Conservation (phyloP, 37 sponge, comb jelly and placozoan genomes). For the Chondrosia reniformis region DNA sequence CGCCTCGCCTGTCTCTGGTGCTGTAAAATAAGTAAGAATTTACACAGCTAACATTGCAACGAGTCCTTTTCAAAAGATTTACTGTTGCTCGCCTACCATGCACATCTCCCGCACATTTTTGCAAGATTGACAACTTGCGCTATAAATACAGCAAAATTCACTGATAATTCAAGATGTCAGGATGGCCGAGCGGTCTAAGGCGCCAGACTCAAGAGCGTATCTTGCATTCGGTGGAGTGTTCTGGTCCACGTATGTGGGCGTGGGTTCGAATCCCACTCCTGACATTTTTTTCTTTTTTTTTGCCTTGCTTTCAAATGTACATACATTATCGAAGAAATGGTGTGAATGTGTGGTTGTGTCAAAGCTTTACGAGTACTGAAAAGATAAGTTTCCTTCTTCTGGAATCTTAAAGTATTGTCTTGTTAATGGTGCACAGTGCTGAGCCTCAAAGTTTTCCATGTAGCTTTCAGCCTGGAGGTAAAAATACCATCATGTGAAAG, state of each 20-base stretch:
- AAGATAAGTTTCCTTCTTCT: not conserved
- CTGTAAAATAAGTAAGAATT: conserved; percentile 19
- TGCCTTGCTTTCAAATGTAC: too few relatives aligned
- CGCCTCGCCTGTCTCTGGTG: conserved; percentile 21
- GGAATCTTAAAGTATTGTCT: conserved; percentile 35
- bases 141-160: not conserved
- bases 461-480: conserved; percentile 55
- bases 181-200: conserved; percentile 99
- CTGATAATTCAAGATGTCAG: conserved; percentile 62
- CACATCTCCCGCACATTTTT: conserved; percentile 70
- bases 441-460: conserved; percentile 34
- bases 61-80: not conserved
- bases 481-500: not conserved
- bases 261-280: conserved; percentile 99
- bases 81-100: conserved; percentile 37
- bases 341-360: not conserved
- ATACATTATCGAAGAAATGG: too few relatives aligned
- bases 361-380: not conserved
- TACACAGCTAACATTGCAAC: too few relatives aligned
- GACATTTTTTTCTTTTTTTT: conserved; percentile 82
- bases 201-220: conserved; percentile 95
- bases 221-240: conserved; percentile 76
- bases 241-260: conserved; percentile 99
- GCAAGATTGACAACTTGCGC: not conserved
- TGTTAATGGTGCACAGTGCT: conserved; percentile 48